Percentiles rank a stretch among this genome's conserved stretches.
Evolutionary conservation across 2,113 vertebrate genomes (phyloP).

Genomic region (Notothenia rossii): DNA sequence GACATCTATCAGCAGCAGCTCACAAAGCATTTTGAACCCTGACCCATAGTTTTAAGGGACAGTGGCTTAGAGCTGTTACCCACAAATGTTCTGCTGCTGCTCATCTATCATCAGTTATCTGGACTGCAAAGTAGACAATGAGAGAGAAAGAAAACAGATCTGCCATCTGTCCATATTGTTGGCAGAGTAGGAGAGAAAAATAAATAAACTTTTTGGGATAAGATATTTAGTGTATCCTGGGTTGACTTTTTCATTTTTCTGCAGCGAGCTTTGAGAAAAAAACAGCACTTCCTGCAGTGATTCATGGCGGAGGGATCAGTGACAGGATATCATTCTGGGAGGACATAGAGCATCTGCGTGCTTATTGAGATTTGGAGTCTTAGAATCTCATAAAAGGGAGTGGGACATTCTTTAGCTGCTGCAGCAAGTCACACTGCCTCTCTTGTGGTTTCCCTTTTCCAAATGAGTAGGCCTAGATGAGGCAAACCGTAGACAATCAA

Average conservation of each 20-base stretch:
- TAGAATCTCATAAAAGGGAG: neutral
- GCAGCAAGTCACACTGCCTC: neutral
- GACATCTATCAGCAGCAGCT: conserved; percentile 17
- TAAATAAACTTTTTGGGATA: conserved; percentile 7
- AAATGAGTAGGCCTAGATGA: neutral
- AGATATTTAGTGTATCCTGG: conserved; percentile 32
- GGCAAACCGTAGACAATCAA: neutral
- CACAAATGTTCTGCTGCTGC: conserved; percentile 34
- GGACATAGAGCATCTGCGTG: neutral
- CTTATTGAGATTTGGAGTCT: neutral
- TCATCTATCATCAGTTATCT: conserved; percentile 33
- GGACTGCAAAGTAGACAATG: neutral
- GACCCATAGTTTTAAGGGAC: conserved; percentile 22
- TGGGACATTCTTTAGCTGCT: neutral
- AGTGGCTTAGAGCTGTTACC: conserved; percentile 27
- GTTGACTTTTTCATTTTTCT: conserved; percentile 22
- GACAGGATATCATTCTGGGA: conserved; percentile 11
- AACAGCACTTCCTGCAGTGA: conserved; percentile 6
- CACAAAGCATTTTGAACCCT: conserved; percentile 16
- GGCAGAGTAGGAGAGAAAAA: neutral
- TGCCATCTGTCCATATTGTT: neutral
- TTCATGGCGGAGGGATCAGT: neutral
- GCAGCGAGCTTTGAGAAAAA: conserved; percentile 16
- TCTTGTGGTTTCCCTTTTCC: neutral
- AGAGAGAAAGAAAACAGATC: conserved; percentile 10